These are phyloP conservation scores for Zaprionus nigranus DNA, from an alignment of 1,140 invertebrate species.

Conservation along the genomic window DNA sequence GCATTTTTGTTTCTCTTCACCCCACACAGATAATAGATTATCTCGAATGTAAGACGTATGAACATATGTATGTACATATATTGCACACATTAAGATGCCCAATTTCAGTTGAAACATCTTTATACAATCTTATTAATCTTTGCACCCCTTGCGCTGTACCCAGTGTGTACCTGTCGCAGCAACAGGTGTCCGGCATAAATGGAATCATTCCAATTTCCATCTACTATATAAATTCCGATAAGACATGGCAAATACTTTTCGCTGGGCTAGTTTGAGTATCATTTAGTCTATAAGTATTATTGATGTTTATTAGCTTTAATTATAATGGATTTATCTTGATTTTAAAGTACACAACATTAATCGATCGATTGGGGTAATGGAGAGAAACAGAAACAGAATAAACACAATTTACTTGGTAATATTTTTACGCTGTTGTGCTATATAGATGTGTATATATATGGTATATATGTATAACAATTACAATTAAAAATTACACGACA, in stretches of 20 bases:
- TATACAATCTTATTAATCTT: no score
- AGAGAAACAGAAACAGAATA: slow-evolving; percentile 17
- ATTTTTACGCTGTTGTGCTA: slow-evolving; percentile 24
- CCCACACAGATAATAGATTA: not conserved
- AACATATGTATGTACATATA: not conserved
- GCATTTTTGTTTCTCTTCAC: not conserved
- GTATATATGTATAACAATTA: slow-evolving; percentile 75
- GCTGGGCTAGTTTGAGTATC: not conserved
- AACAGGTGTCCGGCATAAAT: not conserved
- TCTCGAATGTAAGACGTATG: not conserved
- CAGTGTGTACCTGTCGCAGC: not conserved
- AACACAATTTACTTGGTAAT: slow-evolving; percentile 32
- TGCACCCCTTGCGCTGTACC: not conserved
- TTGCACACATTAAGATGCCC: no score
- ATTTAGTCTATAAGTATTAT: slow-evolving; percentile 38
- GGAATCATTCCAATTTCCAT: not conserved
- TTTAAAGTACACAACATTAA: slow-evolving; percentile 30
- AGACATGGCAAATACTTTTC: not conserved
- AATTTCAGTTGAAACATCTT: no score
- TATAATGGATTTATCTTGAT: slow-evolving; percentile 23
- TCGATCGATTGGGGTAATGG: not conserved
- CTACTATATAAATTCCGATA: not conserved
- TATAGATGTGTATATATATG: slow-evolving; percentile 29
- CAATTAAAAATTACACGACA: slow-evolving; percentile 71
- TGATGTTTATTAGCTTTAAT: slow-evolving; percentile 44